Conservation (phyloP, 2,797 vertebrate genomes). For the Coracias cyanogaster region DNA sequence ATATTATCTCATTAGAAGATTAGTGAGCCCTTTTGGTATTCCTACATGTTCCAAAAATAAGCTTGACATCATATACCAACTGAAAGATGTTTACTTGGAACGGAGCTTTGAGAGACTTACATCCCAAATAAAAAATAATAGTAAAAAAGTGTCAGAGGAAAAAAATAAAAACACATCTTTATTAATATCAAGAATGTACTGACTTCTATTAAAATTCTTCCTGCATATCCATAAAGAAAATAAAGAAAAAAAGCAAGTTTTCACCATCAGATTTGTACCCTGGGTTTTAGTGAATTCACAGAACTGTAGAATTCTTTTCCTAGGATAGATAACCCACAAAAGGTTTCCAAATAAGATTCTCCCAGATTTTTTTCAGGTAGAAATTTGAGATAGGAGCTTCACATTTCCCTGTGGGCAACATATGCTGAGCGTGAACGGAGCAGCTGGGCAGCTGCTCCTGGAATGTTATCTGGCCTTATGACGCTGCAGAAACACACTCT, state of each 20-base stretch:
- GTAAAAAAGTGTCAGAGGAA: neutral
- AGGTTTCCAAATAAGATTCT: neutral
- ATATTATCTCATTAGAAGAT: constrained; percentile 61
- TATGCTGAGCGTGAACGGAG: rapidly evolving
- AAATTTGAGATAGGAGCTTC: neutral
- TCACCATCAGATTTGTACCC: neutral
- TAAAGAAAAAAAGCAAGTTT: neutral
- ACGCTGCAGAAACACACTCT: neutral
- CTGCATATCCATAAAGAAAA: neutral
- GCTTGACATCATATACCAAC: constrained; percentile 22
- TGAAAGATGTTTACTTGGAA: neutral
- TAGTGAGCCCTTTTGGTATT: constrained; percentile 28
- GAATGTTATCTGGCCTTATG: neutral
- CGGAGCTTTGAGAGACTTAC: neutral
- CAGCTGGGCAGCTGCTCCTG: neutral
- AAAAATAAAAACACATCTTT: neutral
- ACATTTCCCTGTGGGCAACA: neutral
- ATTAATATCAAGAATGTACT: neutral
- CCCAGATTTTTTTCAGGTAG: neutral
- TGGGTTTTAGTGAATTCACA: neutral
- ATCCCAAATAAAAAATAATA: neutral
- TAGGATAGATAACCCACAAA: neutral
- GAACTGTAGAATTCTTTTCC: neutral
- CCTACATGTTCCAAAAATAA: constrained; percentile 44
- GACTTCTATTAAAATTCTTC: neutral